These are phyloP conservation scores for Poecilia latipinna DNA, from an alignment of 2,113 vertebrate species.

Conservation along the genomic window DNA sequence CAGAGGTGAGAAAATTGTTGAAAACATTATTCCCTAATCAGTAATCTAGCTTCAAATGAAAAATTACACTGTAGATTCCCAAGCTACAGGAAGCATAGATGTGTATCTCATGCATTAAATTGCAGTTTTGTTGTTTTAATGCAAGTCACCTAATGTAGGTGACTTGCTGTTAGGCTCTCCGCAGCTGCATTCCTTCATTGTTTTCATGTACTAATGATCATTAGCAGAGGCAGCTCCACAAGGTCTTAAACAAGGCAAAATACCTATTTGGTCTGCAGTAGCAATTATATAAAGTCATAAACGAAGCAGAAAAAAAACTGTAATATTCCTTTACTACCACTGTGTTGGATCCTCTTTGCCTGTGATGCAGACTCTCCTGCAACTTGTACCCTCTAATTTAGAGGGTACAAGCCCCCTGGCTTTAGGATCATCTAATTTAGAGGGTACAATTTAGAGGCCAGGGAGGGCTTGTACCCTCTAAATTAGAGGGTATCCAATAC, in stretches of 20 bases:
- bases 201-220: neutral
- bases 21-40: neutral
- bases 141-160: too few relatives aligned
- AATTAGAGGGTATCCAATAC: slow-evolving; percentile 68
- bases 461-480: slow-evolving; percentile 17
- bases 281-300: neutral
- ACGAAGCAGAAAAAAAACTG: neutral
- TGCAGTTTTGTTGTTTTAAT: too few relatives aligned
- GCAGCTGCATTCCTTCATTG: neutral
- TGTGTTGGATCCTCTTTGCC: slow-evolving; percentile 8
- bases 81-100: neutral
- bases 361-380: slow-evolving; percentile 48
- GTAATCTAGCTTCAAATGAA: neutral
- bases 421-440: slow-evolving; percentile 1
- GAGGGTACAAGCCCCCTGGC: slow-evolving; percentile 17
- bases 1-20: neutral
- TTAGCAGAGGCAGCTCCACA: neutral
- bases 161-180: neutral
- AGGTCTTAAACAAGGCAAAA: neutral
- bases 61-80: neutral
- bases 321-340: slow-evolving; percentile 2
- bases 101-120: neutral
- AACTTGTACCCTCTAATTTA: too few relatives aligned
- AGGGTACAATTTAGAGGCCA: too few relatives aligned
- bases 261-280: neutral